Percentiles rank a stretch among this genome's conserved stretches.
Conservation (phyloP, 2,797 vertebrate genomes). For the Myotis findleyi region DNA sequence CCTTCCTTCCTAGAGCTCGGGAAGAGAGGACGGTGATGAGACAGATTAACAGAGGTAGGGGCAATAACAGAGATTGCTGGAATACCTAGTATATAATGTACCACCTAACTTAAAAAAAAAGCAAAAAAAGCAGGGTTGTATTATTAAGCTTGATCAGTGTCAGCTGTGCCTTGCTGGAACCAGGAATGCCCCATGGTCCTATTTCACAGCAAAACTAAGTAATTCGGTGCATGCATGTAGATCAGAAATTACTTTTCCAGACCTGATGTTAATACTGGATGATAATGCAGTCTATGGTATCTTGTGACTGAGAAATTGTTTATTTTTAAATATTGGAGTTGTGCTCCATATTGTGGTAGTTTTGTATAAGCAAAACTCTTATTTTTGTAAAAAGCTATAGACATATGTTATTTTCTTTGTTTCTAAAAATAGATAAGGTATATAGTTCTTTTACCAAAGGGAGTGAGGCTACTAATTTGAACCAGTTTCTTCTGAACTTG, state of each 20-base stretch:
- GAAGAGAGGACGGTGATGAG: slow-evolving; percentile 90
- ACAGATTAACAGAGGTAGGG: slow-evolving; percentile 91
- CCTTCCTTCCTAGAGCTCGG: slow-evolving; percentile 94
- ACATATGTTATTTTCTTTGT: background rate
- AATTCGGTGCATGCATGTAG: slow-evolving; percentile 78
- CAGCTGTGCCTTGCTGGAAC: slow-evolving; percentile 86
- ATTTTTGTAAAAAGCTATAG: slow-evolving; percentile 19
- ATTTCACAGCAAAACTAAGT: slow-evolving; percentile 82
- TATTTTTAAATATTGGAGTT: slow-evolving; percentile 54
- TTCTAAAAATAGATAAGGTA: slow-evolving; percentile 29
- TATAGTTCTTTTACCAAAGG: slow-evolving; percentile 38
- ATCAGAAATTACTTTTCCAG: slow-evolving; percentile 80
- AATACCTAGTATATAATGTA: slow-evolving; percentile 70
- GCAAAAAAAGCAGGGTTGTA: slow-evolving; percentile 15
- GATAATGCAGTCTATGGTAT: slow-evolving; percentile 82
- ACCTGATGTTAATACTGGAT: slow-evolving; percentile 79
- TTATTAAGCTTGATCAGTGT: slow-evolving; percentile 76
- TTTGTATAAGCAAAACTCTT: slow-evolving; percentile 56
- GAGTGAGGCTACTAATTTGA: slow-evolving; percentile 44
- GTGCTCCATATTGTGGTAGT: slow-evolving; percentile 18
- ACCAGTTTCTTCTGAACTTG: slow-evolving; percentile 33
- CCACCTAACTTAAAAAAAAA: slow-evolving; percentile 63
- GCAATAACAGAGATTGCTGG: slow-evolving; percentile 55
- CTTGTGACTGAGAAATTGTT: slow-evolving; percentile 79
- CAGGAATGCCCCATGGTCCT: slow-evolving; percentile 82